A percentile compares a stretch with the other conserved stretches of the same genome.
Evolutionary conservation across 2,797 vertebrate species (phyloP).

Genomic region (Avahi laniger): DNA sequence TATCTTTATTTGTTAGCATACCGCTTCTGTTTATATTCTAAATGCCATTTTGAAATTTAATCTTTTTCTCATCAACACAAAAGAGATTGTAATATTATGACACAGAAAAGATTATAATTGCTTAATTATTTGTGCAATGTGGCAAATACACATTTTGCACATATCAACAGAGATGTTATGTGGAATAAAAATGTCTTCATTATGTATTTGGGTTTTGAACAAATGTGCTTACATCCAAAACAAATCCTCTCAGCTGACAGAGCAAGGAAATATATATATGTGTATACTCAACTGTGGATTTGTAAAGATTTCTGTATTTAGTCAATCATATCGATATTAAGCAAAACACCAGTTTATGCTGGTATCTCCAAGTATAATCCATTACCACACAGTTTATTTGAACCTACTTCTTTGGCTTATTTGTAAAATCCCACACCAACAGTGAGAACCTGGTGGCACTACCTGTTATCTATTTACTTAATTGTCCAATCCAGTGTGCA

Average conservation of each 20-base stretch:
- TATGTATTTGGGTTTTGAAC: slow-evolving; percentile 58
- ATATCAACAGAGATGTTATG: slow-evolving; percentile 69
- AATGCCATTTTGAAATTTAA: slow-evolving; percentile 60
- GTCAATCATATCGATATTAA: neutral
- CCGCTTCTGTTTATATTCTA: slow-evolving; percentile 62
- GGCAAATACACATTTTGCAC: slow-evolving; percentile 70
- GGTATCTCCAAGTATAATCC: neutral
- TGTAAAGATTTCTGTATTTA: neutral
- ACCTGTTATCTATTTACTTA: neutral
- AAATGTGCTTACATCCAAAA: slow-evolving; percentile 64
- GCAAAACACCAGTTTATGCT: neutral
- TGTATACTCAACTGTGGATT: too few species aligned
- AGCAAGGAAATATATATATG: neutral
- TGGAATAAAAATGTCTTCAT: slow-evolving; percentile 67
- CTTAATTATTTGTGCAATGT: slow-evolving; percentile 77
- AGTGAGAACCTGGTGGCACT: neutral
- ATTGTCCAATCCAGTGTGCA: neutral
- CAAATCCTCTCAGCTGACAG: neutral
- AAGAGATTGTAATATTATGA: slow-evolving; percentile 75
- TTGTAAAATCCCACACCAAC: neutral
- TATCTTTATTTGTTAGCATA: slow-evolving; percentile 45
- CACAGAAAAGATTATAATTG: slow-evolving; percentile 70
- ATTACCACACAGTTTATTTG: neutral
- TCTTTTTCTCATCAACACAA: slow-evolving; percentile 73
- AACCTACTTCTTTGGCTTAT: neutral